phyloP scores from a whole-genome alignment of 1,140 invertebrate species.

The Drosophila trapezifrons region DNA sequence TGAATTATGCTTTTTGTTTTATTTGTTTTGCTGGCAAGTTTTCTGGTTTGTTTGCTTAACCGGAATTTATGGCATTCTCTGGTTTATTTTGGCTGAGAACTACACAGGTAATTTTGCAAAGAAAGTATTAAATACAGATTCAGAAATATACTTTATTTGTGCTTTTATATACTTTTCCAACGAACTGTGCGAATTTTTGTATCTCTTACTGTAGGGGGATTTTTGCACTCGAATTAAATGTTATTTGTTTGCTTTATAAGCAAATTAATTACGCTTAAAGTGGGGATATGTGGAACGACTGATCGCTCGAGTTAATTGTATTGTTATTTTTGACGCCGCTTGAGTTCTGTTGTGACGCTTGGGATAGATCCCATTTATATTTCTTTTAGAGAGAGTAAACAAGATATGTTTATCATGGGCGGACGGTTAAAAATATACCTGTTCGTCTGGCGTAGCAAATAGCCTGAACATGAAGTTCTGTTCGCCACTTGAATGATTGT shows the following conservation, averaged over 20 bases:
- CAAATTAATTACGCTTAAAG: slow-evolving; percentile 43
- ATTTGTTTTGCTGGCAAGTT: slow-evolving; percentile 17
- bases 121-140: not conserved
- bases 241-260: slow-evolving; percentile 33
- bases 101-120: too few relatives aligned
- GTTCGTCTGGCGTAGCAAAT: slow-evolving; percentile 11
- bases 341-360: slow-evolving; percentile 8
- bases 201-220: not conserved
- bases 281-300: slow-evolving; percentile 5
- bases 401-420: slow-evolving; percentile 37
- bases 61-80: not conserved
- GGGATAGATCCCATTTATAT: not conserved
- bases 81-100: slow-evolving; percentile 15
- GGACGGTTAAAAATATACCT: slow-evolving; percentile 8
- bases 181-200: not conserved
- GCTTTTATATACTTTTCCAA: not conserved
- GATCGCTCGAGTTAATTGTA: slow-evolving; percentile 15
- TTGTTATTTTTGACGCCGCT: slow-evolving; percentile 23
- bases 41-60: not conserved
- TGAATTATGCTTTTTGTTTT: slow-evolving; percentile 3
- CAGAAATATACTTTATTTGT: not conserved
- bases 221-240: slow-evolving; percentile 1
- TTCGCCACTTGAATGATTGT: slow-evolving; percentile 9
- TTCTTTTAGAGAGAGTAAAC: slow-evolving; percentile 1
- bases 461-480: slow-evolving; percentile 13